Evolutionary conservation across 2,113 vertebrate genomes (phyloP).

Genomic region (Gymnarchus niloticus): DNA sequence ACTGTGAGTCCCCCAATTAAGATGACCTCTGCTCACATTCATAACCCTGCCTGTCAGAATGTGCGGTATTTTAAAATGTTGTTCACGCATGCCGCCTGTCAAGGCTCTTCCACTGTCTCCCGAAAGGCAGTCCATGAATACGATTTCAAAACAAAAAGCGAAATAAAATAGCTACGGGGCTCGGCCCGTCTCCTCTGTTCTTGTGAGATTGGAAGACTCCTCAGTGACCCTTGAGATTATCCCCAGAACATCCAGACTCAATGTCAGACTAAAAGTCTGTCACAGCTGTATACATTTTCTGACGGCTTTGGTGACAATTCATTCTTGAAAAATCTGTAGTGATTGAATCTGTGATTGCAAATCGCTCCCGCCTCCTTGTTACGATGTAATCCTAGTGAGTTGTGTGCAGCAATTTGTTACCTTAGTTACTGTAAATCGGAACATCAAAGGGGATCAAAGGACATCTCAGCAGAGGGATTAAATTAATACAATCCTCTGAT

Average conservation of each 20-base stretch:
- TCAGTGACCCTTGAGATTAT: not conserved
- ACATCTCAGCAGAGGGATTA: not conserved
- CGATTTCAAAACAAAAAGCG: not conserved
- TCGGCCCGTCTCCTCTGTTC: too few relatives aligned
- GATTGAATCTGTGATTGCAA: not conserved
- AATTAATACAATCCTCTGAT: constrained; percentile 10
- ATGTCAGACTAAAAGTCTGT: not conserved
- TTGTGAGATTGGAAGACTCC: not conserved
- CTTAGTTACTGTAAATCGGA: constrained; percentile 18
- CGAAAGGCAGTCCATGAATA: not conserved
- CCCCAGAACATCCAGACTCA: not conserved
- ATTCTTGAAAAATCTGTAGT: not conserved
- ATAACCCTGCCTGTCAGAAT: not conserved
- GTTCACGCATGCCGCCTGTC: not conserved
- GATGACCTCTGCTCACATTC: not conserved
- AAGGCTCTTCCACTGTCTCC: not conserved
- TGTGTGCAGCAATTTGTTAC: not conserved
- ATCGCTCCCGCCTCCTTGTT: not conserved
- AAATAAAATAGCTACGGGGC: not conserved
- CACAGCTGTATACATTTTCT: not conserved
- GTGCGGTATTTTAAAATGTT: not conserved
- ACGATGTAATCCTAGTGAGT: constrained; percentile 4
- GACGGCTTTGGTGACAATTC: not conserved
- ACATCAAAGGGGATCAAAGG: constrained; percentile 22
- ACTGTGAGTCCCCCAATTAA: not conserved